A percentile compares a stretch with the other conserved stretches of the same genome.
phyloP scores from a whole-genome alignment of 2,113 vertebrate species.

The Oryzias javanicus region DNA sequence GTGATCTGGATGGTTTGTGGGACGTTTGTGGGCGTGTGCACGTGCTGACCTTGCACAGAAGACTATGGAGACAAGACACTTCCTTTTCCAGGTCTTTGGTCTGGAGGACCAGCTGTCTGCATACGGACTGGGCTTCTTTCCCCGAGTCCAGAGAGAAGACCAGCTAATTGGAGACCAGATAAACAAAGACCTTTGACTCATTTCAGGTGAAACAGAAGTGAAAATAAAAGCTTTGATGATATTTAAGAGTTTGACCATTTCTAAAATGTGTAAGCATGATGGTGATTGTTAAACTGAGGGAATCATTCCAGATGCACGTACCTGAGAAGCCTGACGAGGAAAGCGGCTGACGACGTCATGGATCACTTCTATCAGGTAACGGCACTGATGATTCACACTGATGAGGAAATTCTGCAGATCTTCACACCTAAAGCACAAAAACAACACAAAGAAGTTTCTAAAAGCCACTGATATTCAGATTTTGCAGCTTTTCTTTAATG shows the following conservation, averaged over 20 bases:
- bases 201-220: background rate
- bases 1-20: background rate
- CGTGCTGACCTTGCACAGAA: constrained; percentile 81
- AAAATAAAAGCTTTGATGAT: too few species aligned
- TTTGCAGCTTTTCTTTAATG: too few species aligned
- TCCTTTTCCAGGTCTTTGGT: constrained; percentile 82
- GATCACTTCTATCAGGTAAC: constrained; percentile 80
- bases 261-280: too few species aligned
- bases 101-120: constrained; percentile 79
- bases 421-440: constrained; percentile 77
- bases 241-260: too few species aligned
- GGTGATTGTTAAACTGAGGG: too few species aligned
- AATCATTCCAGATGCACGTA: constrained; percentile 44
- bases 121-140: constrained; percentile 74
- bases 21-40: background rate
- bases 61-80: constrained; percentile 79
- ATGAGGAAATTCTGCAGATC: constrained; percentile 86
- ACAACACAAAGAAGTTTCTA: background rate
- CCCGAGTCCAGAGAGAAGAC: constrained; percentile 83
- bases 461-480: background rate
- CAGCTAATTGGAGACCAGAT: constrained; percentile 68
- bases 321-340: constrained; percentile 83
- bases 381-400: constrained; percentile 85
- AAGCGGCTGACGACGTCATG: constrained; percentile 82
- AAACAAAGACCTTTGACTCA: background rate